These are phyloP conservation scores for Muricea muricata DNA, from an alignment of 92 coral and sea anemone genomes.

Conservation along the genomic window DNA sequence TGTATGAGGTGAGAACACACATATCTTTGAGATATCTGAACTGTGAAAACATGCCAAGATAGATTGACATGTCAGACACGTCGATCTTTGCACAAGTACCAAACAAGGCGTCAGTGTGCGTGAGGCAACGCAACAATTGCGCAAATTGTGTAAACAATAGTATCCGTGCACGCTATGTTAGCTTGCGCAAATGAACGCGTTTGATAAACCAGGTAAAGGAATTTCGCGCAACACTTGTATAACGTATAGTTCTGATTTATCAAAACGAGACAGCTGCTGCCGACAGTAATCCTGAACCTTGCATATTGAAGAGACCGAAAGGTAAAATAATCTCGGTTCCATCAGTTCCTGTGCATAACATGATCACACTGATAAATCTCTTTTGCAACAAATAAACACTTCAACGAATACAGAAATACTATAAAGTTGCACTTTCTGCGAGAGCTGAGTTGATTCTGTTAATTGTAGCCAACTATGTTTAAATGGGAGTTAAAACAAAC, in stretches of 20 bases:
- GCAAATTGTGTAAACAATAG: neutral
- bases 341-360: constrained; percentile 17
- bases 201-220: neutral
- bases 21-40: constrained; percentile 43
- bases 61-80: constrained; percentile 35
- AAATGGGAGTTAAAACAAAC: constrained; percentile 25
- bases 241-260: neutral
- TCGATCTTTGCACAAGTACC: constrained; percentile 15
- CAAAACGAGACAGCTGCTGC: constrained; percentile 44
- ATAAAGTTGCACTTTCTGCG: no score
- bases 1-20: constrained; percentile 50
- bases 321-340: constrained; percentile 22
- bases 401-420: neutral
- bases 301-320: constrained; percentile 13
- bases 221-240: neutral
- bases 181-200: neutral
- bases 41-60: constrained; percentile 43
- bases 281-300: neutral
- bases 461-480: constrained; percentile 1
- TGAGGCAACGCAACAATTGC: neutral
- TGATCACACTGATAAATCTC: constrained; percentile 3
- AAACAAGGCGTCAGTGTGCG: constrained; percentile 31
- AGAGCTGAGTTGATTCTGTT: neutral
- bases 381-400: neutral
- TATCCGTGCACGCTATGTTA: neutral